Evolutionary conservation across 2,113 vertebrate species (phyloP).

Genomic region (Clinocottus analis): DNA sequence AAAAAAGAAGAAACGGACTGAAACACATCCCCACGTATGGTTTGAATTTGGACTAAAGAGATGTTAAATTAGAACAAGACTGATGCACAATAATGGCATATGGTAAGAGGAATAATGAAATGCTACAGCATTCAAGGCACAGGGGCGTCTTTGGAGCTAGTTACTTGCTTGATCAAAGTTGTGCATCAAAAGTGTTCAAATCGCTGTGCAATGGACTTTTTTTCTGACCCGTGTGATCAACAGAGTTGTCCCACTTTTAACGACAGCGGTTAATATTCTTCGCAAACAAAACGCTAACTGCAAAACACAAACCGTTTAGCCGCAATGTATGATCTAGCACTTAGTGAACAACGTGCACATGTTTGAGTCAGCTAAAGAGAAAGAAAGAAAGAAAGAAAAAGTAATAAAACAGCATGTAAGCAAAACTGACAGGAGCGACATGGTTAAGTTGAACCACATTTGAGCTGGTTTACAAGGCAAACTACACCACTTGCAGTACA

Average conservation of each 20-base stretch:
- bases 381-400: background rate
- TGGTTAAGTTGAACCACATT: constrained; percentile 66
- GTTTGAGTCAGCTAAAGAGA: constrained; percentile 15
- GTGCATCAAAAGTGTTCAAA: constrained; percentile 31
- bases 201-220: constrained; percentile 42
- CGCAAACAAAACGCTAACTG: constrained; percentile 29
- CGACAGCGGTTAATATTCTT: constrained; percentile 15
- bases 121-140: constrained; percentile 6
- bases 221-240: constrained; percentile 36
- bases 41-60: constrained; percentile 20
- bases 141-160: constrained; percentile 17
- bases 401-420: constrained; percentile 30
- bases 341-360: background rate
- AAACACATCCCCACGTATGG: constrained; percentile 2
- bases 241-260: constrained; percentile 21
- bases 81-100: constrained; percentile 23
- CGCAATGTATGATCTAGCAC: background rate
- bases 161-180: constrained; percentile 46
- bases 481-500: constrained; percentile 69
- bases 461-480: constrained; percentile 76
- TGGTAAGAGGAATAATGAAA: constrained; percentile 17
- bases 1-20: background rate
- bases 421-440: constrained; percentile 48
- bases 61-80: constrained; percentile 9
- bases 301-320: constrained; percentile 14